Evolutionary conservation across 2,113 vertebrate genomes (phyloP).

Genomic region (Bolborhynchus lineola): DNA sequence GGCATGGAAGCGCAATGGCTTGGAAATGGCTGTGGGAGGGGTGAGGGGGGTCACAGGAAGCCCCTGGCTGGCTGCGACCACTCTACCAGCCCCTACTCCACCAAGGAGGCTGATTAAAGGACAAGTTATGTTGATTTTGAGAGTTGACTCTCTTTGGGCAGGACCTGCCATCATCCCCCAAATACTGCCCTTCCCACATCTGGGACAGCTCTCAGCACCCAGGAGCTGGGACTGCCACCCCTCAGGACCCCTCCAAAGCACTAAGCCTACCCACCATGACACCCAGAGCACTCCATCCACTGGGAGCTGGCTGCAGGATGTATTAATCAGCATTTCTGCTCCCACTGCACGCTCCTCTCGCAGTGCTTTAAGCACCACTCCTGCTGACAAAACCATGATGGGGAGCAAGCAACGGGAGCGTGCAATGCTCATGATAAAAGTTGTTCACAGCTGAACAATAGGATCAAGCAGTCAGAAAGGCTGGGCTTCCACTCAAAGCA

Average conservation of each 20-base stretch:
- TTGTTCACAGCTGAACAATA: not conserved
- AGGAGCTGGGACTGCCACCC: not conserved
- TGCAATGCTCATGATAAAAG: not conserved
- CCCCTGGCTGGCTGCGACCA: not conserved
- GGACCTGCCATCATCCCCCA: rapidly evolving
- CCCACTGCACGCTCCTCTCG: not conserved
- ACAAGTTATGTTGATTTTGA: not conserved
- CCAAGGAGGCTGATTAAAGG: not conserved
- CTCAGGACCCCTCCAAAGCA: rapidly evolving
- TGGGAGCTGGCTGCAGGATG: not conserved
- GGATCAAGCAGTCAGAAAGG: not conserved
- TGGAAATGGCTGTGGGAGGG: not conserved
- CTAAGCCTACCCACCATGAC: not conserved
- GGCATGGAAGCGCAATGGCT: not conserved
- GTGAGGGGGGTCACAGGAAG: not conserved
- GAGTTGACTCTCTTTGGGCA: rapidly evolving
- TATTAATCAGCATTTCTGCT: not conserved
- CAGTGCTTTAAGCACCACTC: rapidly evolving
- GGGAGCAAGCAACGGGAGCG: rapidly evolving
- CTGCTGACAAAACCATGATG: not conserved
- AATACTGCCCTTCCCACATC: not conserved
- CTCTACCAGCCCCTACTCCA: not conserved
- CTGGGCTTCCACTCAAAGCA: rapidly evolving
- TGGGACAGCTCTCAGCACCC: rapidly evolving
- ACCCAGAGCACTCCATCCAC: not conserved